These are phyloP conservation scores for Galaxias olidus DNA, from an alignment of 2,797 vertebrate genomes.

Conservation along the genomic window DNA sequence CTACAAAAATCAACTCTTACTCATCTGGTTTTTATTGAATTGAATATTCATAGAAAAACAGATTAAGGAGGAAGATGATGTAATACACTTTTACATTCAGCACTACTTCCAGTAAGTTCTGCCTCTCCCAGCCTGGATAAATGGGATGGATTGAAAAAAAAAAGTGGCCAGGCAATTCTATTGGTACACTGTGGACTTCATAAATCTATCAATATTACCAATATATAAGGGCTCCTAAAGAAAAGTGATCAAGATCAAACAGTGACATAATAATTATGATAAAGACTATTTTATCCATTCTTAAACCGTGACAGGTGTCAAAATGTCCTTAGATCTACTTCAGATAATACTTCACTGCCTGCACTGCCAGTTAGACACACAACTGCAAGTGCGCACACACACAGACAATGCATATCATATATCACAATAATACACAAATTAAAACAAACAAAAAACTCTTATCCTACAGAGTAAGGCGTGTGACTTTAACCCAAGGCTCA, in stretches of 20 bases:
- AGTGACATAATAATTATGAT: constrained; percentile 35
- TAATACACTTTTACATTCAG: constrained; percentile 75
- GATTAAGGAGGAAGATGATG: constrained; percentile 55
- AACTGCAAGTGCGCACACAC: constrained; percentile 8
- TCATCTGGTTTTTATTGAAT: constrained; percentile 53
- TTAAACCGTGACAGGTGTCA: constrained; percentile 52
- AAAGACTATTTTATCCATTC: constrained; percentile 33
- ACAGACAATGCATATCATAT: constrained; percentile 7
- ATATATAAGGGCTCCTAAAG: constrained; percentile 67
- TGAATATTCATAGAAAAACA: constrained; percentile 52
- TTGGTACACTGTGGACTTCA: constrained; percentile 62
- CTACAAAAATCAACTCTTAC: constrained; percentile 16
- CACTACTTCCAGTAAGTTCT: constrained; percentile 59
- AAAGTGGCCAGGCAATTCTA: constrained; percentile 50
- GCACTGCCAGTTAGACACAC: constrained; percentile 1
- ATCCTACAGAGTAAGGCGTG: constrained; percentile 7
- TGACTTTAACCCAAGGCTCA: too few species aligned
- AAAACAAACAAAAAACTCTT: constrained; percentile 13
- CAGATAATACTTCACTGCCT: constrained; percentile 30
- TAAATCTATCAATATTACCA: constrained; percentile 68
- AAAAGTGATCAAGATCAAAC: constrained; percentile 51
- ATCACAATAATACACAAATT: neutral
- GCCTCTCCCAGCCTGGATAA: constrained; percentile 37
- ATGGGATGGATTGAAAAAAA: constrained; percentile 35
- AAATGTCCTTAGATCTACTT: constrained; percentile 21